phyloP scores from a whole-genome alignment of 2,113 vertebrate species.

The human region GRCh38 chr1:51144001-51144500 shows the following conservation, averaged over 20 bases:
- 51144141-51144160: background rate
- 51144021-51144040: slow-evolving; percentile 20
- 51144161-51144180: background rate
- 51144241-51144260: background rate
- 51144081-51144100: slow-evolving; percentile 1
- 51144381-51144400: slow-evolving; percentile 31
- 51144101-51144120: background rate
- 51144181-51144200: background rate
- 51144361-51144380: background rate
- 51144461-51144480: background rate
- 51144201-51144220: background rate
- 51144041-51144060: background rate
- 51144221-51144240: background rate
- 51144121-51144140: background rate
- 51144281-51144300: slow-evolving; percentile 1
- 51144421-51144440: background rate
- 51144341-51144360: slow-evolving; percentile 1
- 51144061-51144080: background rate
- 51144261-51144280: background rate
- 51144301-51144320: background rate
- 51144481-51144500: background rate
- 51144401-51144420: background rate
- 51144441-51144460: background rate
- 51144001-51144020: background rate
- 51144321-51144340: slow-evolving; percentile 1